These are phyloP conservation scores for Opisthocomus hoazin DNA, from an alignment of 2,113 vertebrate genomes.

Conservation along the genomic window DNA sequence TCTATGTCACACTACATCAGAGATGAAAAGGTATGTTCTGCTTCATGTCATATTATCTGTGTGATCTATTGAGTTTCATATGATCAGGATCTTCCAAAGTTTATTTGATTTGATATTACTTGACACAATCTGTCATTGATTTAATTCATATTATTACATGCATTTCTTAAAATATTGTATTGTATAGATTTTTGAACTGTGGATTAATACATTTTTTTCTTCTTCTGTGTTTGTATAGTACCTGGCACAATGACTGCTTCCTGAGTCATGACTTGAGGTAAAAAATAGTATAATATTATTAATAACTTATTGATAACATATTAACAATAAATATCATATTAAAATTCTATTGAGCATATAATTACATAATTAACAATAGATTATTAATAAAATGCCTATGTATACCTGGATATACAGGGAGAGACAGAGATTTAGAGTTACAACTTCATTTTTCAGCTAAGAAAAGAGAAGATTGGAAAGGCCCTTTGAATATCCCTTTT, in stretches of 20 bases:
- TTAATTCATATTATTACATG: background rate
- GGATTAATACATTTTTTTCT: fast-evolving
- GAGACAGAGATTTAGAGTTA: background rate
- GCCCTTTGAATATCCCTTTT: background rate
- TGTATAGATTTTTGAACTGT: background rate
- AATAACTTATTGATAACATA: too few relatives aligned
- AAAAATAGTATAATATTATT: background rate
- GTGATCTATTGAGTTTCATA: background rate
- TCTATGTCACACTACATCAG: background rate
- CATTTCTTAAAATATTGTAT: background rate
- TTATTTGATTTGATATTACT: background rate
- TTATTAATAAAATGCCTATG: background rate
- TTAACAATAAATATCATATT: background rate
- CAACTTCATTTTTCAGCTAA: background rate
- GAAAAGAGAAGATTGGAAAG: background rate
- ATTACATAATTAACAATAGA: background rate
- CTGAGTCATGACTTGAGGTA: background rate
- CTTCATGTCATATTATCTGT: background rate
- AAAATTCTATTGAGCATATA: background rate
- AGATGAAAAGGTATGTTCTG: background rate
- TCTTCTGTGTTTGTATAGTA: background rate
- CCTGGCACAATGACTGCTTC: background rate
- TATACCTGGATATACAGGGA: background rate
- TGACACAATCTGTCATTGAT: background rate
- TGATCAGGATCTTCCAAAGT: background rate